These are phyloP conservation scores for Pseudocheirus occidentalis DNA, from an alignment of 2,797 vertebrate genomes.

Conservation along the genomic window DNA sequence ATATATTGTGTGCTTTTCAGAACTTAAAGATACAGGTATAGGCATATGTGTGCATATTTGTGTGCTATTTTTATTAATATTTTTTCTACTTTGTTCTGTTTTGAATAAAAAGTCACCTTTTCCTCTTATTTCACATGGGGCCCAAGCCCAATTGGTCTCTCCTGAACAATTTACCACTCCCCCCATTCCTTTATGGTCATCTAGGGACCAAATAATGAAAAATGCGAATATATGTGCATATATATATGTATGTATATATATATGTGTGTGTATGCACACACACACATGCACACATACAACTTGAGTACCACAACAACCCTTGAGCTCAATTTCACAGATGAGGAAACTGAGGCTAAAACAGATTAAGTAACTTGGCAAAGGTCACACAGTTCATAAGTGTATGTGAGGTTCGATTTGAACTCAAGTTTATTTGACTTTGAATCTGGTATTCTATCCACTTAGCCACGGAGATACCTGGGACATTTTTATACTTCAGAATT, in stretches of 20 bases:
- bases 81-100: background rate
- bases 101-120: background rate
- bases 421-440: background rate
- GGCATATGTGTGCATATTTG: background rate
- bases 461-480: background rate
- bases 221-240: background rate
- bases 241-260: too few species aligned
- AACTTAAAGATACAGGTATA: background rate
- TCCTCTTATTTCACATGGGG: background rate
- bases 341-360: background rate
- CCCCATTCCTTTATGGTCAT: background rate
- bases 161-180: background rate
- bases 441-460: background rate
- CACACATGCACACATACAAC: background rate
- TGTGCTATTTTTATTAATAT: background rate
- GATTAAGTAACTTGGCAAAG: background rate
- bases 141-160: background rate
- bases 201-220: background rate
- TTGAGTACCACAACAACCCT: background rate
- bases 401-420: background rate
- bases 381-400: background rate
- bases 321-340: background rate
- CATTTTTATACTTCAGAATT: background rate
- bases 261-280: too few species aligned
- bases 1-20: background rate